A percentile compares a stretch with the other conserved stretches of the same genome.
These are phyloP conservation scores for Spialia ferax DNA, from an alignment of 2,888 invertebrate species.

Conservation along the genomic window DNA sequence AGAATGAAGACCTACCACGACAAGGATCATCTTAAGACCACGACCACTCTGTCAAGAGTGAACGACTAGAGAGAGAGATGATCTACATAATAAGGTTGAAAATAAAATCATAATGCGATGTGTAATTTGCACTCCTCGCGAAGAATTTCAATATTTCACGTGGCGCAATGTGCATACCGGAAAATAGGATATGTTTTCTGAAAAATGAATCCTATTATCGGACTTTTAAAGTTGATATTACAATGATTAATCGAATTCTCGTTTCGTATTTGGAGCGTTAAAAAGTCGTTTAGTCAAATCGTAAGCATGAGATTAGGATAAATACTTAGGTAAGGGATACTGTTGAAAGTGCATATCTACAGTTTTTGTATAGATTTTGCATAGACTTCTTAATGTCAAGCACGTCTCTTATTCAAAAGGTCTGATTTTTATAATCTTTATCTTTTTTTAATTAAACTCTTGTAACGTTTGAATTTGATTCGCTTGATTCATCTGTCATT, in stretches of 20 bases:
- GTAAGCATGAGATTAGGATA: constrained; percentile 5
- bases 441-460: no score
- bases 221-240: constrained; percentile 2
- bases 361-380: no score
- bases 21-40: no score
- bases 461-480: no score
- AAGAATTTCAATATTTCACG: constrained; percentile 19
- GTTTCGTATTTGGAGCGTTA: constrained; percentile 12
- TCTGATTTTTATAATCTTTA: no score
- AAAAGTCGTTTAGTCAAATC: constrained; percentile 17
- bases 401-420: no score
- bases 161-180: constrained; percentile 18
- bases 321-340: neutral
- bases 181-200: neutral
- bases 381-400: no score
- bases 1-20: no score
- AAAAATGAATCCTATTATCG: constrained; percentile 2
- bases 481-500: no score
- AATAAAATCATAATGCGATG: constrained; percentile 43
- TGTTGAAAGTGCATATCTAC: no score
- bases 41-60: no score
- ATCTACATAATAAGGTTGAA: neutral
- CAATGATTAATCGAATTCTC: neutral
- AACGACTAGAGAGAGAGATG: no score
- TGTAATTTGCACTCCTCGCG: constrained; percentile 15